Base-by-base conservation (phyloP, 35 echinoderm and acorn worm genomes). In the Acanthaster planci region DNA sequence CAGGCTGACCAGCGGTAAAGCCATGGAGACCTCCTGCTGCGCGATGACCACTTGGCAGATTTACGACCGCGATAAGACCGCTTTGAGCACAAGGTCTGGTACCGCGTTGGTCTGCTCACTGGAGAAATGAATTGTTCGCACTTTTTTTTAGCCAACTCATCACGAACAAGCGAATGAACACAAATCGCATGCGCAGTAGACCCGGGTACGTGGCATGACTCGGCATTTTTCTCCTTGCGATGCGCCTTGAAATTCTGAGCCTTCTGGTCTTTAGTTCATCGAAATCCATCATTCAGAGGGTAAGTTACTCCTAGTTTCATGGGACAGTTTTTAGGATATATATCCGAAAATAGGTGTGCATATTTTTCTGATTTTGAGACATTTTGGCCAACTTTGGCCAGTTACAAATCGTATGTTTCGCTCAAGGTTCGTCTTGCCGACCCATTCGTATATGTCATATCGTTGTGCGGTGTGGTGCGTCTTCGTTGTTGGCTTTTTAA, bases 221-320 rank as follows among this genome's bases (percentile, higher is more conserved):
- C 27, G 27, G 60, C 60, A 9, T 0, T 67, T 29, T 67, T 67
- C 17, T 17, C 15, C 15, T 0, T n/a, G 18, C 2, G 0, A 67
- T 67, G 60, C 60, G 60, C 60, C 8, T 10, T 67, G 60, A 67
- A 32, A 67, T 21, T 67, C 59, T 67, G 59, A 67, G 9, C 26
- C 59, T 67, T 15, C 59, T 6, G 59, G 26, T 32, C 7, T 67
- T 67, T 67, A 15, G 7, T 67, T 67, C 6, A 1, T 67, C 31
- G 31, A 67, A 67, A 67, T 67, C 59, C 59, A 6, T n/a, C 59
- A n/a, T 67, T 67, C 59, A 21, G 59, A 67, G 8, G 21, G 54
- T 7, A 67, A 67, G 59, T 7, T 67, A 67, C 59, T 15, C 26
- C 26, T 7, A 23, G 17, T 7, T 21, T 67, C 59, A 1, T 7